Evolutionary conservation across 2,797 vertebrate species (phyloP), one percentile per base, ranked within the genome.

Genomic region (Mergus octosetaceus): DNA sequence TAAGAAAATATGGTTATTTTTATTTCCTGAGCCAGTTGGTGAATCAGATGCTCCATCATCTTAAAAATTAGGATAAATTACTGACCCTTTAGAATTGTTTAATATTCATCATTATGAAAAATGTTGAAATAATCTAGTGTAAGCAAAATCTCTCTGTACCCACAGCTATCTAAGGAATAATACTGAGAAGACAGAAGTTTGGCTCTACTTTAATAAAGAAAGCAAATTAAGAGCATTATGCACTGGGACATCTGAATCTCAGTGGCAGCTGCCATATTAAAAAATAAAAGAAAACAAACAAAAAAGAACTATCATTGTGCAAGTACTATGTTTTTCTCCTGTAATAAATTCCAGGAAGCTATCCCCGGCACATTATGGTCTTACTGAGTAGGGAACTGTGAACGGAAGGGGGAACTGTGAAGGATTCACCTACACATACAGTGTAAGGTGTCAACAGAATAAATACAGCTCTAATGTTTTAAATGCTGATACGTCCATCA

Each of bases 211-310:
- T 95, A 96, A 92, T 90, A 89, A 95, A 95, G 94, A 87, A 97
- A 97, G 91, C 71, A 96, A 97, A 95, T 94, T 83, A 95, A 78
- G 62, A 76, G 38, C 74, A 74, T 78, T 95, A 84, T 93, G 94
- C 53, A 73, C 21, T 66, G 84, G 84, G 93, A 96, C 83, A 66
- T 79, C 22, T 56, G 62, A 94, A 86, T 96, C 93, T 96, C 97
- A 91, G 87, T 93, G 82, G 90, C 92, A 97, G 95, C 83, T 97
- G 93, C 73, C 89, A 91, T 82, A 83, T 45, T 73, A 74, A 90
- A 88, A 76, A 88, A 76, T 19, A 71, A 49, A 75, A 75, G n/a
- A 89, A 83, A 70, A 68, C 34, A 86, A 71, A 43, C 32, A 27
- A 30, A 74, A 25, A 2, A 4, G 9, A 49, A 75, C 43, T 80